Conservation (phyloP, 2,888 invertebrate species). For the Cephus pulcher region DNA sequence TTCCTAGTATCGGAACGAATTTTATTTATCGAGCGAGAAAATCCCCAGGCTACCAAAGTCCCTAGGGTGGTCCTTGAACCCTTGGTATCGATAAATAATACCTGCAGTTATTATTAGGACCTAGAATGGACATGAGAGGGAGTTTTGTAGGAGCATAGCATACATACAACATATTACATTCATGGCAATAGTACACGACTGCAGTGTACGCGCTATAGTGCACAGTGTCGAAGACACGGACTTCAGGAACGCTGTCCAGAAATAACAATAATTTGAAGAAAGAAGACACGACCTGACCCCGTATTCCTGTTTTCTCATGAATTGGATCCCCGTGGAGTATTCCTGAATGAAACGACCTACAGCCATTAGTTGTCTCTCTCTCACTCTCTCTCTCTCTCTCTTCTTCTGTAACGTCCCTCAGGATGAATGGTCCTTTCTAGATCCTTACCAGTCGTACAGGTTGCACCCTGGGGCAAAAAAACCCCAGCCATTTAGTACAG, state of each 20-base stretch:
- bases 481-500: constrained; percentile 41
- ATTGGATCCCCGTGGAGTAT: constrained; percentile 46
- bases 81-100: constrained; percentile 54
- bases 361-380: constrained; percentile 44
- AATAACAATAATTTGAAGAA: constrained; percentile 24
- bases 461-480: constrained; percentile 49
- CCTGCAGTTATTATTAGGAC: constrained; percentile 24
- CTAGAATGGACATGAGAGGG: no score
- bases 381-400: neutral
- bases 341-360: constrained; percentile 53
- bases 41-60: constrained; percentile 60
- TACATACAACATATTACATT: no score
- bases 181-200: no score
- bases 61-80: constrained; percentile 60
- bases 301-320: constrained; percentile 45
- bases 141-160: no score
- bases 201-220: no score
- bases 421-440: constrained; percentile 46
- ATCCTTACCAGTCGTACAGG: constrained; percentile 50
- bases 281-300: constrained; percentile 22
- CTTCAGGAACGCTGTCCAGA: neutral
- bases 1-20: constrained; percentile 66
- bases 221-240: no score
- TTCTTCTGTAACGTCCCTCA: no score
- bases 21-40: constrained; percentile 65